These are phyloP conservation scores for Masticophis lateralis DNA, from an alignment of 2,797 vertebrate genomes.

Conservation along the genomic window DNA sequence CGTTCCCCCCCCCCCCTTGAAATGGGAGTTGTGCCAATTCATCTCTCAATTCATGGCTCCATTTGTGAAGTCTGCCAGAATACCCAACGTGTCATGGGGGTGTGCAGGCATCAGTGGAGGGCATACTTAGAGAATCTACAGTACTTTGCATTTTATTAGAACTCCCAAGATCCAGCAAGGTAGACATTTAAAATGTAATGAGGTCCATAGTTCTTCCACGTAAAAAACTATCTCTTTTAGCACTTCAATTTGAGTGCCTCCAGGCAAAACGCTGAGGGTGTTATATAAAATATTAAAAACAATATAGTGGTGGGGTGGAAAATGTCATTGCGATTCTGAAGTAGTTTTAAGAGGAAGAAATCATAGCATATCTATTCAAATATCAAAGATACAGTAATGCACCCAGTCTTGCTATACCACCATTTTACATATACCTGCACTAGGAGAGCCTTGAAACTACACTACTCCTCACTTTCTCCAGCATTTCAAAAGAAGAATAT, in stretches of 20 bases:
- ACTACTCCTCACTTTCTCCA: neutral
- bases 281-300: neutral
- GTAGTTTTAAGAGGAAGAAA: neutral
- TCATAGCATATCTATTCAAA: neutral
- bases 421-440: neutral
- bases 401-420: neutral
- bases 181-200: neutral
- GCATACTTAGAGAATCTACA: neutral
- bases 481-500: neutral
- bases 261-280: neutral
- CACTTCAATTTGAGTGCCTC: neutral
- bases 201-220: neutral
- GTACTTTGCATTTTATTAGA: neutral
- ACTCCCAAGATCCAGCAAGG: neutral
- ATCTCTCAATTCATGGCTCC: neutral
- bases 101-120: neutral
- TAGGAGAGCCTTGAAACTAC: neutral
- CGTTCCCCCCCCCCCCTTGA: accelerated
- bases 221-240: neutral
- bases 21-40: neutral
- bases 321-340: neutral
- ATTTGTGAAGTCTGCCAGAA: neutral
- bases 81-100: neutral
- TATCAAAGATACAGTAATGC: neutral
- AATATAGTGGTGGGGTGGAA: neutral